Base-by-base conservation (phyloP, 1,140 invertebrate species). In the Steinernema feltiae region DNA sequence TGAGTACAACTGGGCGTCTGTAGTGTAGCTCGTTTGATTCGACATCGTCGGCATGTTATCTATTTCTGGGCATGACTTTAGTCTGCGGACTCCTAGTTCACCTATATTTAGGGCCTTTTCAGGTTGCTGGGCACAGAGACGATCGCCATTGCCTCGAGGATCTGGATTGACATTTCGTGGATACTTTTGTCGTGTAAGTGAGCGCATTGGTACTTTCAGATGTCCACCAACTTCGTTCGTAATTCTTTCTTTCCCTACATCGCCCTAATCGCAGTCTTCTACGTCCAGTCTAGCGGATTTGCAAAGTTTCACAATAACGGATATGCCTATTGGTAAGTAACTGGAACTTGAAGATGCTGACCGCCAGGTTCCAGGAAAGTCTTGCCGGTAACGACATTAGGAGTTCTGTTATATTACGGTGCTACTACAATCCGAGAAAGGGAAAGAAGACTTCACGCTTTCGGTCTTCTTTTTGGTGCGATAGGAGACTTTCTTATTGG, bases 1-100 rank as follows among this genome's bases (percentile, higher is more conserved):
- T 63, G 53, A 63, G 53, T 63, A 27, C 53, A 63, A 7, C 41
- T 46, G 53, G 53, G 24, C 24, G 53, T 15, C 3, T 63, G 53
- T 63, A 63, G 53, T 63, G 53, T 63, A 63, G 53, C 53, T 27
- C 53, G 24, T 63, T 63, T 63, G 53, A 63, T 63, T 7, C 53
- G 15, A 21, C 53, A 7, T 27, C 24, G 12, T 27, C 15, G 15
- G 24, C 15, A 63, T 63, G 53, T 63, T 63, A 63, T 63, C 53
- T 15, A 15, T 17, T 12, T 17, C 7, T 27, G 24, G 53, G 7
- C 53, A 27, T 27, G 24, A 46, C 7, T 12, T 46, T 27, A 63
- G 53, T 27, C 24, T 27, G 53, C 24, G 24, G 53, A 63, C 24
- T 3, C 15, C 53, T 63, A 63, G 53, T 63, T 63, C 53, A 63